Conservation (phyloP, 2,113 vertebrate genomes). For the Todiramphus chloris region DNA sequence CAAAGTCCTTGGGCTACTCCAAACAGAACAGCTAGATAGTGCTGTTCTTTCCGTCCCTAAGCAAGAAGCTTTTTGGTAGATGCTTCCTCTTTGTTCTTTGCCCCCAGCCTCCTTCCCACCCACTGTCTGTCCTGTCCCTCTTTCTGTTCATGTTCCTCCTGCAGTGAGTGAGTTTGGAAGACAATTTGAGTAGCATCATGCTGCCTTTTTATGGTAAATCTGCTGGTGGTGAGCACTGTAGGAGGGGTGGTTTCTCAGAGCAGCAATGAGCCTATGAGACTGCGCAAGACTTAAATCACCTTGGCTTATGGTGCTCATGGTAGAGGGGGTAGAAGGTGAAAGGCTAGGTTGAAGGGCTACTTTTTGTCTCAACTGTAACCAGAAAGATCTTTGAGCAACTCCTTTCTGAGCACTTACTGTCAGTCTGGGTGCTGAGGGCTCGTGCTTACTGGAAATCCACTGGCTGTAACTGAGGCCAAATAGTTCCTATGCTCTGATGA, state of each 20-base stretch:
- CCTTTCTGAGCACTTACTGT: neutral
- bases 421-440: neutral
- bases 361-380: neutral
- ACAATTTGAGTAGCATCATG: neutral
- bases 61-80: neutral
- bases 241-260: neutral
- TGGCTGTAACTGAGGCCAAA: neutral
- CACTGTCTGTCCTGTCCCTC: neutral
- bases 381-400: neutral
- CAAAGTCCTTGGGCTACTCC: neutral
- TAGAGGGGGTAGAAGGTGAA: accelerated
- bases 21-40: neutral
- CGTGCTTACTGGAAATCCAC: constrained; percentile 16
- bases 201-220: constrained; percentile 52
- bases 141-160: neutral
- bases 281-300: neutral
- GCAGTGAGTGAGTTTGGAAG: neutral
- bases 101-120: neutral
- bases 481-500: neutral
- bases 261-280: neutral
- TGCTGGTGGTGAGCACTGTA: neutral
- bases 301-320: neutral
- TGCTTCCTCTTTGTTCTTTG: neutral
- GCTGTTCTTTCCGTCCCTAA: neutral
- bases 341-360: neutral